Percentiles rank a stretch among this genome's conserved stretches.
These are phyloP conservation scores for Triplophysa yarkandensis DNA, from an alignment of 2,797 vertebrate species.

Conservation along the genomic window DNA sequence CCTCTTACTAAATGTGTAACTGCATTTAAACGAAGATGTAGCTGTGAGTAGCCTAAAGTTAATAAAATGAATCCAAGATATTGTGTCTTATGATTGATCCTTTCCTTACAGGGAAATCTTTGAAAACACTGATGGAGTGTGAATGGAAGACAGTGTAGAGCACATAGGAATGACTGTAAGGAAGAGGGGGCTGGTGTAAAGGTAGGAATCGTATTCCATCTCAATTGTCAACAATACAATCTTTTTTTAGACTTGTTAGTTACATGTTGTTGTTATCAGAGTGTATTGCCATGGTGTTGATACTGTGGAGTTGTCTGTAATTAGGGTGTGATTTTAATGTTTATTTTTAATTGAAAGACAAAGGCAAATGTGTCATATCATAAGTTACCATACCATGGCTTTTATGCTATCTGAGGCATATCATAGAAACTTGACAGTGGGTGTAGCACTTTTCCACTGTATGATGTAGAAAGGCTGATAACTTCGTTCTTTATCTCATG, in stretches of 20 bases:
- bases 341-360: conserved; percentile 12
- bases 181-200: conserved; percentile 89
- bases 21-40: conserved; percentile 44
- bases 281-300: not conserved
- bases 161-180: conserved; percentile 89
- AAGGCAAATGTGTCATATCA: conserved; percentile 6
- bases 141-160: conserved; percentile 94
- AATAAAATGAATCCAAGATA: conserved; percentile 31
- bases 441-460: conserved; percentile 44
- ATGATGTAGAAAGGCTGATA: conserved; percentile 43
- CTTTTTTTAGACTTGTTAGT: not conserved
- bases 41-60: conserved; percentile 10
- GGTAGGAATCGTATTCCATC: conserved; percentile 65
- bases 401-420: not conserved
- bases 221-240: not conserved
- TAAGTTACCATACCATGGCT: conserved; percentile 14
- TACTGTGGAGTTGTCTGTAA: not conserved
- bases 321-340: not conserved
- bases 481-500: conserved; percentile 55
- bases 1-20: conserved; percentile 63
- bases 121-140: conserved; percentile 88
- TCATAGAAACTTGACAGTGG: conserved; percentile 17
- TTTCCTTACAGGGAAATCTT: conserved; percentile 78
- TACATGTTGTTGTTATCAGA: not conserved
- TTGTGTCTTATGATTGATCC: conserved; percentile 37